These are phyloP conservation scores for Coronaproctus castanopsis DNA, from an alignment of 2,888 invertebrate species.

Conservation along the genomic window DNA sequence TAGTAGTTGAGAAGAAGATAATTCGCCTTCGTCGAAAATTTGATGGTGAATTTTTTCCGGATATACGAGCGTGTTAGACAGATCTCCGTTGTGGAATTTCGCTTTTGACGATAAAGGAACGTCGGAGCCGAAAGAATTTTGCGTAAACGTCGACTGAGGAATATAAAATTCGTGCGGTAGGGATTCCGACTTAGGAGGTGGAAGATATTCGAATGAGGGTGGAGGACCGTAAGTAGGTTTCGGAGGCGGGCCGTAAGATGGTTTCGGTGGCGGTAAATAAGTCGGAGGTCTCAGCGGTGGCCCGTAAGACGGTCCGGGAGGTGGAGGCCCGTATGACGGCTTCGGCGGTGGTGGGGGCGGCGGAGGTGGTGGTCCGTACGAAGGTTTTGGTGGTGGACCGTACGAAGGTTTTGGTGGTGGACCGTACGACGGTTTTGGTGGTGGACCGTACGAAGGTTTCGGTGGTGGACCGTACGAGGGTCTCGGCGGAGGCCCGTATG, in stretches of 20 bases:
- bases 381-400: constrained; percentile 18
- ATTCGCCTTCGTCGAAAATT: too few relatives aligned
- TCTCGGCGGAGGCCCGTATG: constrained; percentile 17
- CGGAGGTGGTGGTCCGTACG: constrained; percentile 28
- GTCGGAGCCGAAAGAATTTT: background rate
- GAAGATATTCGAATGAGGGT: constrained; percentile 27
- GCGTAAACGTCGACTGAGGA: constrained; percentile 7
- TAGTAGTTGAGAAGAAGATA: background rate
- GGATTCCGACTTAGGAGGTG: constrained; percentile 22
- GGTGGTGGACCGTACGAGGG: constrained; percentile 29
- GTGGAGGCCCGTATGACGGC: constrained; percentile 23
- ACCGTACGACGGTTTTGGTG: constrained; percentile 17
- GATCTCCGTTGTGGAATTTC: background rate
- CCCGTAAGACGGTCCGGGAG: constrained; percentile 22
- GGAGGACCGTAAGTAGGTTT: constrained; percentile 20
- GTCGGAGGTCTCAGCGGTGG: constrained; percentile 21
- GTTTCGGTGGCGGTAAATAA: constrained; percentile 26
- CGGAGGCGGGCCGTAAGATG: constrained; percentile 24
- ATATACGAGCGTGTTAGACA: background rate
- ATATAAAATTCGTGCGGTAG: constrained; percentile 17
- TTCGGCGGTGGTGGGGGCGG: constrained; percentile 15
- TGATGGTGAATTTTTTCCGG: background rate
- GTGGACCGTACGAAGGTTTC: constrained; percentile 20
- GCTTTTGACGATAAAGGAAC: background rate
- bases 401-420: constrained; percentile 19